Conservation (phyloP, 2,888 invertebrate species). For the Drosophila mimetica region DNA sequence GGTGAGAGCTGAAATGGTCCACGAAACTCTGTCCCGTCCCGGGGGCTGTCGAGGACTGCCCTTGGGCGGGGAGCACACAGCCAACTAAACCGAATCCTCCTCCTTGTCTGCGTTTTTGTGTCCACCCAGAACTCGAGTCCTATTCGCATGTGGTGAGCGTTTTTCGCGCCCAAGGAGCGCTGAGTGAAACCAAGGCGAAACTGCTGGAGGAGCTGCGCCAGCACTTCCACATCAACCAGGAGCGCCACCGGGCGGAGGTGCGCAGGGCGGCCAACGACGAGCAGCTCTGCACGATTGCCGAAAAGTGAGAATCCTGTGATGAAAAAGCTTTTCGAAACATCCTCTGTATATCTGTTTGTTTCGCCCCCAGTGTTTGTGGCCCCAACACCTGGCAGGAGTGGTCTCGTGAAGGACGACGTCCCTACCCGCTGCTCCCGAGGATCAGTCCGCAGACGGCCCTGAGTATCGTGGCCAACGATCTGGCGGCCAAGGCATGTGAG, state of each 20-base stretch:
- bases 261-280: conserved; percentile 96
- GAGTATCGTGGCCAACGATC: conserved; percentile 92
- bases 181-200: conserved; percentile 93
- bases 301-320: conserved; percentile 88
- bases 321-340: background rate
- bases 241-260: conserved; percentile 96
- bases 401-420: conserved; percentile 94
- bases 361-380: conserved; percentile 86
- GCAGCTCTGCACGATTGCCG: conserved; percentile 93
- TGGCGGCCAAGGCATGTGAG: conserved; percentile 88
- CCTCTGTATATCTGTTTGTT: conserved; percentile 26
- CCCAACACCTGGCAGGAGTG: conserved; percentile 90
- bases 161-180: conserved; percentile 95
- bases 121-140: conserved; percentile 93
- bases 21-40: background rate
- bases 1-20: conserved; percentile 85
- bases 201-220: conserved; percentile 92
- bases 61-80: background rate
- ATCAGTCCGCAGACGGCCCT: conserved; percentile 94
- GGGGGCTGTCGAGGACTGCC: conserved; percentile 10
- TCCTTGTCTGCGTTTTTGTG: background rate
- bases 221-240: conserved; percentile 93
- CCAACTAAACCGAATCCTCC: conserved; percentile 5
- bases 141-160: conserved; percentile 95
- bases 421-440: conserved; percentile 92